Base-by-base conservation (phyloP, 1,140 invertebrate genomes). In the Eriosoma lanigerum region DNA sequence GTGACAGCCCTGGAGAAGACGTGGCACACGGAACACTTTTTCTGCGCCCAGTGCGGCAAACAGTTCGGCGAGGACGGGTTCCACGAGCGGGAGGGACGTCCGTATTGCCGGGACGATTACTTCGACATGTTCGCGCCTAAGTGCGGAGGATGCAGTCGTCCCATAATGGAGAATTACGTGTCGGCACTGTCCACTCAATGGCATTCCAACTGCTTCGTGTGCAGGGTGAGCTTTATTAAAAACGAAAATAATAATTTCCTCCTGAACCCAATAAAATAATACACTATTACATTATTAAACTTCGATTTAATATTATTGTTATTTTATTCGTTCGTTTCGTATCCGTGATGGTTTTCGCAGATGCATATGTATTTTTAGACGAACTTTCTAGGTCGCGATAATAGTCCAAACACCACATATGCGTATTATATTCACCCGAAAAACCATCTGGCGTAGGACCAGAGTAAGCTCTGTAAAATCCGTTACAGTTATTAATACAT, bases 11-110 rank as follows among this genome's bases (percentile, higher is more conserved):
- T 99, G 85, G 97, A 98, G 85, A 96, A 96, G 86, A 99, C 97
- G 60, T 99, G 97, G 96, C 98, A 99, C 86, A 97, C 96, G 81
- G 97, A 99, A 86, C 97, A 99, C 88, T 99, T 99, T 90, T 97
- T 98, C 88, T 99, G 98, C 88, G 95, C 95, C 60, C 96, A 98
- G 85, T 98, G 98, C 87, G 96, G 96, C 66, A 94, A 96, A 85
- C 95, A 96, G 85, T 98, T 98, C 84, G 96, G 96, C 10, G 96
- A 98, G 83, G 96, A 98, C 70, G 96, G 95, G 19, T 97, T 96
- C 89, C 96, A 97, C 86, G 96, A 97, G 85, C 90, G 93, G 81
- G 95, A 97, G 83, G 95, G 94, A 32, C 96, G 96, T 85, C 94
- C 96, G 0, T 98, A 97, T 84, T 98, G 96, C 86, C 89, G 93